A percentile compares a stretch with the other conserved stretches of the same genome.
phyloP scores from a whole-genome alignment of 2,113 vertebrate species.

The Onychorhynchus coronatus region DNA sequence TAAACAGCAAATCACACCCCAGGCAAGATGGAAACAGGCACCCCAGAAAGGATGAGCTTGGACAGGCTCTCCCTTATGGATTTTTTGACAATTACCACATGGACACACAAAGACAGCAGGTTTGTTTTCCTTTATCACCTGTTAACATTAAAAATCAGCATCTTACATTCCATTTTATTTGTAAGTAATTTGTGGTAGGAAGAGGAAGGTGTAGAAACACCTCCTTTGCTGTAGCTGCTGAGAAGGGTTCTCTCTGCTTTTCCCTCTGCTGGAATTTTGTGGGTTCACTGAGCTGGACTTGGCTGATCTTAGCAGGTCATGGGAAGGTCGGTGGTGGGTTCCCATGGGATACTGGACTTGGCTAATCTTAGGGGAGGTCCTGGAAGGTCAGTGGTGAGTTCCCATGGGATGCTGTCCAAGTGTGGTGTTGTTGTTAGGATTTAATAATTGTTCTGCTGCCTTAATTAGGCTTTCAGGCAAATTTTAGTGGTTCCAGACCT shows the following conservation, averaged over 20 bases:
- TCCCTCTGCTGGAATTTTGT: background rate
- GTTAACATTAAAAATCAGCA: background rate
- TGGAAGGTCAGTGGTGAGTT: background rate
- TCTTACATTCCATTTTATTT: background rate
- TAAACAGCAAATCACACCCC: background rate
- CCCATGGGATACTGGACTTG: background rate
- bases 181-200: background rate
- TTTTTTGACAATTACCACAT: background rate
- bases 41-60: background rate
- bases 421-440: background rate
- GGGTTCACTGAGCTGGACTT: background rate
- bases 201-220: background rate
- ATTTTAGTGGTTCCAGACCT: background rate
- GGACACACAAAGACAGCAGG: background rate
- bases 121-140: background rate
- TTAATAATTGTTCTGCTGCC: background rate
- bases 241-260: background rate
- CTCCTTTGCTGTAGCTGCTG: fast-evolving
- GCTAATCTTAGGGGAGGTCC: background rate
- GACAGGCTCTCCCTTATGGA: background rate
- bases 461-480: background rate
- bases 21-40: fast-evolving
- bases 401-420: background rate
- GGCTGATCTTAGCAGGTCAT: background rate
- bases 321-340: background rate